Evolutionary conservation across 2,113 vertebrate genomes (phyloP), one percentile per base, ranked within the genome.

Genomic region (Dendrocopos noguchii): DNA sequence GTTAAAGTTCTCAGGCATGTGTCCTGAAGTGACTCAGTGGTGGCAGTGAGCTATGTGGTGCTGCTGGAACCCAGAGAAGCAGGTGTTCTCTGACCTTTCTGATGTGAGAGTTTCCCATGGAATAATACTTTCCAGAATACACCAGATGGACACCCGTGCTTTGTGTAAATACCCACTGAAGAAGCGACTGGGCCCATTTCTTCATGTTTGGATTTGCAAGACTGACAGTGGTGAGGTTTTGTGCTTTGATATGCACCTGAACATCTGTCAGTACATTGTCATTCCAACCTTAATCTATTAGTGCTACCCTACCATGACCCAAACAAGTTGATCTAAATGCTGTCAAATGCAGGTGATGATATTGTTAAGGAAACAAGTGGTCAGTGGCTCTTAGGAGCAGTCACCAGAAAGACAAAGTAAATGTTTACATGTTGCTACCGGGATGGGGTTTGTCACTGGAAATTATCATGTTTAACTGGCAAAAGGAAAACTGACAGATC

Each of bases 71-170:
- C 75, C n/a, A 7, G 1, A 60, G 61, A 77, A 33, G 11, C 94
- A 93, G 91, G 70, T 95, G 86, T 90, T 77, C 52, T 76, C 85
- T 80, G 91, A 93, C 93, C 95, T 90, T 19, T 34, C 56, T 8
- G 2, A 5, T 33, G 18, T 17, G 52, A 68, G 34, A 29, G 11
- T 15, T 79, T 77, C 39, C 68, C 10, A 25, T 60, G 44, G 66
- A 92, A 61, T 18, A 71, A 71, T 2, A 0, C 17, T 84, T 91
- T 59, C 89, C 67, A 79, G 66, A 68, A 83, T 1, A 27, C 7
- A 1, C 25, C 36, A 9, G 20, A 21, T 44, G 57, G 34, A 46
- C 47, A 50, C 20, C 22, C 60, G 6, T 4, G 4, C 31, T 75
- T 60, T 2, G 0, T 0, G 0, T 21, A 47, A 68, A 73, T 10